Base-by-base conservation (phyloP, 2,888 invertebrate genomes). In the Drosophila siamana region DNA sequence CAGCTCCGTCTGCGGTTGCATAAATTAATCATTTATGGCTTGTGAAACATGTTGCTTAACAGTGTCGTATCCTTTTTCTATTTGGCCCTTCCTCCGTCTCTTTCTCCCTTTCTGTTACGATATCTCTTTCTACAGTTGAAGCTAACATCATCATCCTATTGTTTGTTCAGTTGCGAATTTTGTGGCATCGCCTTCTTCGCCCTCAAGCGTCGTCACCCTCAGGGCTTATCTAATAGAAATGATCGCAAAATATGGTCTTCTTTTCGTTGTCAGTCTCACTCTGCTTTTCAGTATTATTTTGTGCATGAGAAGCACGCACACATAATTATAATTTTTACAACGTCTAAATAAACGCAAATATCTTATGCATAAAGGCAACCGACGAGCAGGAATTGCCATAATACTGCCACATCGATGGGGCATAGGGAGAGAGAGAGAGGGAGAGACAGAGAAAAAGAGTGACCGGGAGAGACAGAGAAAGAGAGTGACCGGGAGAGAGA, bases 301-400 rank as follows among this genome's bases (percentile, higher is more conserved):
- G 59, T 52, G 66, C 44, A 88, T 81, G 79, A 55, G 41, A 47
- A 52, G 71, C 85, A 86, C 85, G 85, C 74, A 75, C 82, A 79
- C 87, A 84, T 86, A 86, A 86, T 86, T 86, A 86, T 88, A 88
- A 88, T 86, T 87, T 86, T 86, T 86, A 86, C 85, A 86, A 86
- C 77, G 87, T 86, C 88, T 86, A 86, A 83, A 76, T 82, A 88
- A 83, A 82, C 77, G 80, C 86, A 86, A 86, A 84, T 88, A 69
- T 82, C 77, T 74, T 80, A 88, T 88, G 83, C 83, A 68, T 46
- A 79, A 67, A 70, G 65, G 77, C 85, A 69, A 70, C 43, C 63
- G 62, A 63, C 59, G 62, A 50, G 70, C 73, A 60, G 60, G 43
- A 54, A 60, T 51, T 60, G 41, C 22, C 30, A 8, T n/a, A 6